phyloP scores from a whole-genome alignment of 2,797 vertebrate species.

The Notamacropus eugenii region DNA sequence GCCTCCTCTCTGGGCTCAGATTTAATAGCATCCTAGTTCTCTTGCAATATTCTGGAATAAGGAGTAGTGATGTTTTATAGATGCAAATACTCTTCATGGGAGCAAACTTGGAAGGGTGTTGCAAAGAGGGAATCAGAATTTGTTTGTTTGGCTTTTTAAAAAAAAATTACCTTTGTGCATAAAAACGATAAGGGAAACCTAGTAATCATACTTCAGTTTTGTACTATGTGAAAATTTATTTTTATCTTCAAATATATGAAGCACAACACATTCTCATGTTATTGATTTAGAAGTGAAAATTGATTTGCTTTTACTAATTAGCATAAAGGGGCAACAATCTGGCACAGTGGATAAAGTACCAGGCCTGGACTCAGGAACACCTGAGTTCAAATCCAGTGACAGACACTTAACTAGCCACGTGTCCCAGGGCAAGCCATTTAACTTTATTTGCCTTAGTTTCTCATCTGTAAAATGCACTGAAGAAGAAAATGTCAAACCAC shows the following conservation, averaged over 20 bases:
- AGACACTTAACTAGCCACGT: not conserved
- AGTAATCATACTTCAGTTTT: not conserved
- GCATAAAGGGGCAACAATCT: not conserved
- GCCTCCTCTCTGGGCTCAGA: not conserved
- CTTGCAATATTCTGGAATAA: not conserved
- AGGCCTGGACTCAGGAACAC: not conserved
- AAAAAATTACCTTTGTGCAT: not conserved
- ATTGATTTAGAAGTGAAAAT: not conserved
- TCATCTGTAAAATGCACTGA: too few species aligned
- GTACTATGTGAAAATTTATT: not conserved
- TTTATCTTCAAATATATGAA: not conserved
- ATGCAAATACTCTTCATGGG: not conserved
- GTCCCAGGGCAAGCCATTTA: too few species aligned
- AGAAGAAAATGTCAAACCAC: too few species aligned
- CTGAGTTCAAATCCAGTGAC: not conserved
- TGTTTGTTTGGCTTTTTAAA: not conserved
- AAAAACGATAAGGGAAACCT: not conserved
- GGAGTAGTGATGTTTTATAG: not conserved
- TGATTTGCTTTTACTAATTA: not conserved
- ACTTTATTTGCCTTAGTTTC: too few species aligned
- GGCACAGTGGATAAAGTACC: not conserved
- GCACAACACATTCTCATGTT: not conserved
- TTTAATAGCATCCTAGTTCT: not conserved
- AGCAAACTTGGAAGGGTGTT: not conserved
- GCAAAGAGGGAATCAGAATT: too few species aligned